Evolutionary conservation across 2,888 invertebrate species (phyloP).

Genomic region (Campaea margaritaria): DNA sequence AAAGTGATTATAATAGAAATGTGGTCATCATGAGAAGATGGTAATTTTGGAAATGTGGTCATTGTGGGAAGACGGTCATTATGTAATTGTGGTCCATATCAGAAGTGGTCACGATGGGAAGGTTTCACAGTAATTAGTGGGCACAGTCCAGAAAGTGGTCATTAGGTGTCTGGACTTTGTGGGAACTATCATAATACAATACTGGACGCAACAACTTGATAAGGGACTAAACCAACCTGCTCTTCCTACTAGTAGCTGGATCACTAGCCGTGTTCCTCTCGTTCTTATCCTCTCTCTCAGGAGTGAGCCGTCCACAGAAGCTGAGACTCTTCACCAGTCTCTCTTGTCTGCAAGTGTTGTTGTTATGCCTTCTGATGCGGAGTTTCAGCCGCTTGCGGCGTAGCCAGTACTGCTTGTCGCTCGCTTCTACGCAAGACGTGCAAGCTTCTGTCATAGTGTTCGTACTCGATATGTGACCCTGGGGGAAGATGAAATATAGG

Average conservation of each 20-base stretch:
- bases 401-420: constrained; percentile 77
- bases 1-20: too few relatives aligned
- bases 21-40: too few relatives aligned
- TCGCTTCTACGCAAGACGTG: constrained; percentile 81
- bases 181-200: too few relatives aligned
- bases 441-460: constrained; percentile 83
- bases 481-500: constrained; percentile 10
- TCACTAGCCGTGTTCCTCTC: constrained; percentile 87
- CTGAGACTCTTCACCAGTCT: constrained; percentile 90
- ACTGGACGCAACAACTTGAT: too few relatives aligned
- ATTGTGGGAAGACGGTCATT: too few relatives aligned
- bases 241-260: constrained; percentile 85
- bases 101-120: too few relatives aligned
- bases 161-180: too few relatives aligned
- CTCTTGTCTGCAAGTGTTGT: constrained; percentile 62
- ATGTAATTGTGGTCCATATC: too few relatives aligned
- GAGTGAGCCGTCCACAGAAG: constrained; percentile 87
- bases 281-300: constrained; percentile 84
- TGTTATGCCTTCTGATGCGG: constrained; percentile 64
- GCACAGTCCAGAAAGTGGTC: too few relatives aligned
- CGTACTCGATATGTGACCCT: constrained; percentile 83
- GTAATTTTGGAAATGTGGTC: too few relatives aligned
- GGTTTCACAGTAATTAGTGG: too few relatives aligned
- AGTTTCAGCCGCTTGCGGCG: constrained; percentile 74
- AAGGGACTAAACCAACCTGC: constrained; percentile 66